Percentiles rank a stretch among this genome's conserved stretches.
These are phyloP conservation scores for Clepsis dumicolana DNA, from an alignment of 2,888 invertebrate species.

Conservation along the genomic window DNA sequence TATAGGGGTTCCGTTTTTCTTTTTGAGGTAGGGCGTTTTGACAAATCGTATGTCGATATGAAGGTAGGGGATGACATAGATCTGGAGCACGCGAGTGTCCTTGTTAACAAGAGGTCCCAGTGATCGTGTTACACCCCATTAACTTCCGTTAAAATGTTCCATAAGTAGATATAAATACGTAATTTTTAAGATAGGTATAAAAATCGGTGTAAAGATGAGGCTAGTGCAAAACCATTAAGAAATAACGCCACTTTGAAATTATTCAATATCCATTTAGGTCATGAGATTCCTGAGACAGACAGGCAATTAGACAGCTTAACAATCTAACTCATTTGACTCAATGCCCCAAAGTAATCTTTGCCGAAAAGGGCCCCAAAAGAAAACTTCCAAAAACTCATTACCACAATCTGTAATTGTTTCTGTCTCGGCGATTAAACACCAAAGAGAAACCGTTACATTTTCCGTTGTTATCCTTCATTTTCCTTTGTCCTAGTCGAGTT, in stretches of 20 bases:
- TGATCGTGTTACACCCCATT: conserved; percentile 18
- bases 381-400: conserved; percentile 3
- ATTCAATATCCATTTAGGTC: no score
- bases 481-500: conserved; percentile 18
- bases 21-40: background rate
- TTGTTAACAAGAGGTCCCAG: conserved; percentile 3
- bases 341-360: background rate
- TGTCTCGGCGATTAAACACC: conserved; percentile 13
- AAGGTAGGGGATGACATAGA: conserved; percentile 3
- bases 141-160: background rate
- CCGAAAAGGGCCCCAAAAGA: background rate
- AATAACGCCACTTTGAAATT: no score
- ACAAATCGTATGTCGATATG: background rate
- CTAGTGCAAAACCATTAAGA: no score
- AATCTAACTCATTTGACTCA: background rate
- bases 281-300: no score
- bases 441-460: conserved; percentile 24
- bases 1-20: no score
- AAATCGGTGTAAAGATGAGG: no score
- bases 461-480: conserved; percentile 14
- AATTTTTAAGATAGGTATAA: no score
- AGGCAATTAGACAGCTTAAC: background rate
- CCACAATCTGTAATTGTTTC: conserved; percentile 12
- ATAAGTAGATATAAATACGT: background rate
- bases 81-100: conserved; percentile 5